Conservation (phyloP, 2,113 vertebrate species). For the Bungarus multicinctus region DNA sequence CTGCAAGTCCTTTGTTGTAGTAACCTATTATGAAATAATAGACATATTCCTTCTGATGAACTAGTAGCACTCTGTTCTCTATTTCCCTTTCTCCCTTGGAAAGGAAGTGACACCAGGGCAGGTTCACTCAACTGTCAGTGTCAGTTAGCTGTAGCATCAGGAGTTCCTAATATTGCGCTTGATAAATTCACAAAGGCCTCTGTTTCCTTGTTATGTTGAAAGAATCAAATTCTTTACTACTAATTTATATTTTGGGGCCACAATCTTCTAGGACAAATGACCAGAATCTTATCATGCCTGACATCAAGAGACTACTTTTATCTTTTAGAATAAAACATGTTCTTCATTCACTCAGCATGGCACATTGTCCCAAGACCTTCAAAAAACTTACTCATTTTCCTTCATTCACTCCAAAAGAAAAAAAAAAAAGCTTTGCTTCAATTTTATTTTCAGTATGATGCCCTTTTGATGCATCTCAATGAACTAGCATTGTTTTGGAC, state of each 20-base stretch:
- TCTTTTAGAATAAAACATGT: neutral
- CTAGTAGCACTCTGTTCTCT: no score
- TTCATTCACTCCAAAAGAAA: slow-evolving; percentile 21
- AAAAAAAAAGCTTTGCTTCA: slow-evolving; percentile 12
- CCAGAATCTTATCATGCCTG: neutral
- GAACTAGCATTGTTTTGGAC: neutral
- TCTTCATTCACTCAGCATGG: neutral
- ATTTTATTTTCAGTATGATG: slow-evolving; percentile 11
- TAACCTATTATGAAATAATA: neutral
- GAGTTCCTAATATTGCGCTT: slow-evolving; percentile 1
- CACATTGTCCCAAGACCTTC: neutral
- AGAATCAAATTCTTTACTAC: neutral
- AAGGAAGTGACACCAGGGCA: neutral
- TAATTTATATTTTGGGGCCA: slow-evolving; percentile 19
- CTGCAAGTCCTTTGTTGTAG: neutral
- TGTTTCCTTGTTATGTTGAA: neutral
- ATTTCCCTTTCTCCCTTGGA: neutral
- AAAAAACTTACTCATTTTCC: neutral
- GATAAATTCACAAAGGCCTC: slow-evolving; percentile 6
- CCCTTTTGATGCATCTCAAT: slow-evolving; percentile 8
- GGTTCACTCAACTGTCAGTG: neutral
- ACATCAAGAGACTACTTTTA: neutral
- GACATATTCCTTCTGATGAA: neutral
- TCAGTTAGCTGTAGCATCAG: neutral
- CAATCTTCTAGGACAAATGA: neutral